These are phyloP conservation scores for Corythucha ciliata DNA, from an alignment of 2,888 invertebrate species.

Conservation along the genomic window DNA sequence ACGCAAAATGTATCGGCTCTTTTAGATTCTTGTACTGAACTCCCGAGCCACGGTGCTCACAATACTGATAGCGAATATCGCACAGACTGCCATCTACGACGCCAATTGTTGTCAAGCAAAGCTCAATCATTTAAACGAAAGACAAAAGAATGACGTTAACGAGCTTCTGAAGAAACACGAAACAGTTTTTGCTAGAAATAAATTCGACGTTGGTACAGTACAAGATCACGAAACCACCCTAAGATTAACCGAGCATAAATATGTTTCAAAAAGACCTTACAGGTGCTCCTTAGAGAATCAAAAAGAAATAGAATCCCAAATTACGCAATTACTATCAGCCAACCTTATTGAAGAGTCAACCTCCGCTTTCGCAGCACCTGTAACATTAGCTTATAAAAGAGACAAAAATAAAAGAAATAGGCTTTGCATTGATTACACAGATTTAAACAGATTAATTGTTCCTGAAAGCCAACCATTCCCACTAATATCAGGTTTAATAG, in stretches of 20 bases:
- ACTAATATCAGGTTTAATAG: constrained; percentile 18
- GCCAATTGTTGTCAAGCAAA: constrained; percentile 17
- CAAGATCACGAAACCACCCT: constrained; percentile 10
- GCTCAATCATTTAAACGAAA: constrained; percentile 23
- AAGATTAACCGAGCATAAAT: constrained; percentile 17
- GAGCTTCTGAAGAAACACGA: constrained; percentile 22
- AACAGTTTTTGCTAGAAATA: constrained; percentile 22
- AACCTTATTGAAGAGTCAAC: constrained; percentile 12
- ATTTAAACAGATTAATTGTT: constrained; percentile 8
- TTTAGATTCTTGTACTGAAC: constrained; percentile 3
- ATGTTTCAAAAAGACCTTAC: constrained; percentile 20
- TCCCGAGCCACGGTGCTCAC: not conserved
- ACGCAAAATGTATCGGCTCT: constrained; percentile 8
- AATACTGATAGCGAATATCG: constrained; percentile 8
- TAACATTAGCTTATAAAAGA: constrained; percentile 6
- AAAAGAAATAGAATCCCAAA: constrained; percentile 23
- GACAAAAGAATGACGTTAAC: constrained; percentile 22
- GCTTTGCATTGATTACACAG: constrained; percentile 4
- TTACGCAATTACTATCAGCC: constrained; percentile 2
- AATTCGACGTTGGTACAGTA: constrained; percentile 22
- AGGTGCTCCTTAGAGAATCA: constrained; percentile 22
- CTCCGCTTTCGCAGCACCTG: constrained; percentile 13
- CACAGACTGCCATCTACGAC: constrained; percentile 20
- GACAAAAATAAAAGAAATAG: not conserved
- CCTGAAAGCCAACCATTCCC: constrained; percentile 24